These are phyloP conservation scores for Pseudochromis fuscus DNA, from an alignment of 2,797 vertebrate genomes.

Conservation along the genomic window DNA sequence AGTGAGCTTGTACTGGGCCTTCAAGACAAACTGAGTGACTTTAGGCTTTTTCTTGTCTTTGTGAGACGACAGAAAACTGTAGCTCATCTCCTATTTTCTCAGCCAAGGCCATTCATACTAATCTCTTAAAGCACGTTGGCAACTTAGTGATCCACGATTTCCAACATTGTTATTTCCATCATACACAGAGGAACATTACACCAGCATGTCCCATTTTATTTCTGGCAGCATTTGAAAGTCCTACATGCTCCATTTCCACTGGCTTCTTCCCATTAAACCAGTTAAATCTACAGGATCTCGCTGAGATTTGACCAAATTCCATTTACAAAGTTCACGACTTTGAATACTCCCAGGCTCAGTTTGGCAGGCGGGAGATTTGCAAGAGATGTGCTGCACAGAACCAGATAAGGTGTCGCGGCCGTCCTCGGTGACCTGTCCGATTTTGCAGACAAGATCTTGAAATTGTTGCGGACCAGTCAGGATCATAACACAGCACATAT, in stretches of 20 bases:
- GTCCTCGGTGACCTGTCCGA: constrained; percentile 13
- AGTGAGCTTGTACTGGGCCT: constrained; percentile 15
- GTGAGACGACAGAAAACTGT: constrained; percentile 25
- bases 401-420: constrained; percentile 32
- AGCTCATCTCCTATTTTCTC: constrained; percentile 18
- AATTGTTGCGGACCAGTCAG: background rate
- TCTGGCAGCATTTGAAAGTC: constrained; percentile 1
- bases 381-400: constrained; percentile 18
- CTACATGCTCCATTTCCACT: background rate
- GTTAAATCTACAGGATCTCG: background rate
- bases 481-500: constrained; percentile 11
- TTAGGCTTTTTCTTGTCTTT: constrained; percentile 16
- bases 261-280: background rate
- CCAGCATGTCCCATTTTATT: constrained; percentile 9
- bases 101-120: constrained; percentile 6
- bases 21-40: constrained; percentile 22
- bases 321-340: constrained; percentile 17
- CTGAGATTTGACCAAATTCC: background rate
- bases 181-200: constrained; percentile 5
- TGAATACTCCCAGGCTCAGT: constrained; percentile 18
- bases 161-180: constrained; percentile 18
- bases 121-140: constrained; percentile 30
- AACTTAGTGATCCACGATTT: constrained; percentile 8
- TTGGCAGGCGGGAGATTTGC: constrained; percentile 37
- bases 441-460: constrained; percentile 15